These are phyloP conservation scores for Saxidomus purpurata DNA, from an alignment of 1,140 invertebrate species.

Conservation along the genomic window DNA sequence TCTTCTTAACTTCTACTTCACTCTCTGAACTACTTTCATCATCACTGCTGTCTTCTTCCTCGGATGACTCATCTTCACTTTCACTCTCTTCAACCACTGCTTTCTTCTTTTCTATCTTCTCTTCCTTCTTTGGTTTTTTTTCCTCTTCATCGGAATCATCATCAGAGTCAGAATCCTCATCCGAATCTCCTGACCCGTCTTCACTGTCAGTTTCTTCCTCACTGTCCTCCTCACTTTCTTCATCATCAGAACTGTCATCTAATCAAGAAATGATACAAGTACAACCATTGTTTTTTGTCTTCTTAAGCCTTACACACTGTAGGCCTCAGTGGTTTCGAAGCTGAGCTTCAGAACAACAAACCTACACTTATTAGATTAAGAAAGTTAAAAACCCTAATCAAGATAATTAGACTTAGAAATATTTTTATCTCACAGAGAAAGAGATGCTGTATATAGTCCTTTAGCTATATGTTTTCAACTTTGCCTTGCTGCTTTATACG, in stretches of 20 bases:
- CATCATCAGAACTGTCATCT: slow-evolving; percentile 64
- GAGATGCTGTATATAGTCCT: no score
- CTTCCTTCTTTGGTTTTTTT: slow-evolving; percentile 81
- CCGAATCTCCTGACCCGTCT: slow-evolving; percentile 74
- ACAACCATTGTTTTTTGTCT: no score
- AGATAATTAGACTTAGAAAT: no score
- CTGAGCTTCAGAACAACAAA: no score
- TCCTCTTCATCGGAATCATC: slow-evolving; percentile 81
- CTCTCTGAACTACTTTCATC: slow-evolving; percentile 41
- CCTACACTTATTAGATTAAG: no score
- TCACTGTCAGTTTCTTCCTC: slow-evolving; percentile 82
- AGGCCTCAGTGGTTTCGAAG: no score
- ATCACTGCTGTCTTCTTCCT: slow-evolving; percentile 55
- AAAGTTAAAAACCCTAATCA: no score
- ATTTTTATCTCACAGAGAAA: no score
- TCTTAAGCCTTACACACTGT: no score
- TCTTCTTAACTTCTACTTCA: slow-evolving; percentile 40
- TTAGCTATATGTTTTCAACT: no score
- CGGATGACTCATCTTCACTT: slow-evolving; percentile 33
- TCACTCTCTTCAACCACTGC: slow-evolving; percentile 25
- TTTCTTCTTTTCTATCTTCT: slow-evolving; percentile 65
- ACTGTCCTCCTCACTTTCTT: slow-evolving; percentile 75
- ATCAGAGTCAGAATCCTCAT: slow-evolving; percentile 75
- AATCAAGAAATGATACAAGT: background rate
- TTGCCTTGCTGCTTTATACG: no score